Evolutionary conservation across 2,113 vertebrate species (phyloP), one percentile per base, ranked within the genome.

Genomic region (Syngnathus floridae): DNA sequence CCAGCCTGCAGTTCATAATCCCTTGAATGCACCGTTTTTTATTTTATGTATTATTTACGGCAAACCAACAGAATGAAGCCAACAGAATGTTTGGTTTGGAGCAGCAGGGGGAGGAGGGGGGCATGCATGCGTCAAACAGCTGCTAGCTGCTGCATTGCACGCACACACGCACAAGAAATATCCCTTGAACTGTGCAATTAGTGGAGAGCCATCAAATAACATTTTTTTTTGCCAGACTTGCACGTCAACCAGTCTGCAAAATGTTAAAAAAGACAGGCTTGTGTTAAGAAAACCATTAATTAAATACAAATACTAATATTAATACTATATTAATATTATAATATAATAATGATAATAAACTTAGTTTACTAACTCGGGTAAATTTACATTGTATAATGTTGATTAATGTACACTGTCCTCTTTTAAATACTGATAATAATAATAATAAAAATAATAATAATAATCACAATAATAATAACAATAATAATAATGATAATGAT

Each of bases 71-170:
- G 46, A 31, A 31, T 69, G 63, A 55, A 75, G 51, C 48, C 17
- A 61, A 71, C 38, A 78, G 67, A 72, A 69, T 61, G 67, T 17
- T 59, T 62, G n/a, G 51, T 46, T 22, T 16, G 2, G 31, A 17
- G 43, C n/a, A 3, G n/a, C n/a, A 19, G 19, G n/a, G 21, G 46
- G 41, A 48, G 7, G 31, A 22, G 8, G 12, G 64, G 43, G 68
- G 74, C 72, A 77, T 79, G 65, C 71, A 58, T 78, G 76, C 79
- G 70, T 82, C 75, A 80, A 82, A 82, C 82, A 82, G 85, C 87
- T 85, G 84, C 85, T 81, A 75, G 73, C 64, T 75, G 69, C 76
- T 80, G 77, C 79, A 64, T 49, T 65, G 65, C 69, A 31, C 26
- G 26, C 64, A 48, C 70, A 62, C 69, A 72, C 57, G 64, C 74